A percentile compares a stretch with the other conserved stretches of the same genome.
Conservation (phyloP, 2,113 vertebrate species). For the Hiodon alosoides region DNA sequence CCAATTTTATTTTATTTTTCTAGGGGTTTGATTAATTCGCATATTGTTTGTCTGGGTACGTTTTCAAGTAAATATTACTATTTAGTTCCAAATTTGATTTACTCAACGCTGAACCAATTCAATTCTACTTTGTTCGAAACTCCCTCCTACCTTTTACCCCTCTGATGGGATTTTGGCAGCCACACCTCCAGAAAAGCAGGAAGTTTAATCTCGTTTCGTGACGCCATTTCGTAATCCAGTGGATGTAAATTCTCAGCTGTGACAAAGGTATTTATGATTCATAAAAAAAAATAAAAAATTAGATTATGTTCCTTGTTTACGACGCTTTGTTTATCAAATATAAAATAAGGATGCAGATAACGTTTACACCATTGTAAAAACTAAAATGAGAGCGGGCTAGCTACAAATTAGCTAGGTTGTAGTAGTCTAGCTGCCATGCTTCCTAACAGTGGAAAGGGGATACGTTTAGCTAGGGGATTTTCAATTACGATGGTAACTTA, state of each 20-base stretch:
- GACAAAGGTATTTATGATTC: conserved; percentile 17
- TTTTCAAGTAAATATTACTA: too few species aligned
- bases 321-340: background rate
- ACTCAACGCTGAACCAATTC: too few species aligned
- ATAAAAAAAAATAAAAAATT: background rate
- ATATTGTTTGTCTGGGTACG: too few species aligned
- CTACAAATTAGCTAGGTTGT: background rate
- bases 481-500: too few species aligned
- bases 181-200: conserved; percentile 2
- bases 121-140: too few species aligned
- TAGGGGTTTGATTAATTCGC: too few species aligned
- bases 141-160: background rate
- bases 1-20: too few species aligned
- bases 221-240: conserved; percentile 25
- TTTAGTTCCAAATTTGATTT: too few species aligned
- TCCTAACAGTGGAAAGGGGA: too few species aligned
- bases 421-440: background rate
- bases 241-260: conserved; percentile 8
- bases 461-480: background rate
- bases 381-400: background rate
- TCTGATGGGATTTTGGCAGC: background rate
- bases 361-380: background rate
- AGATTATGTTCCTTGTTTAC: background rate
- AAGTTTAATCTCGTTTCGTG: conserved; percentile 11
- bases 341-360: background rate